Conservation (phyloP, 2,113 vertebrate species). For the Dasypus novemcinctus region DNA sequence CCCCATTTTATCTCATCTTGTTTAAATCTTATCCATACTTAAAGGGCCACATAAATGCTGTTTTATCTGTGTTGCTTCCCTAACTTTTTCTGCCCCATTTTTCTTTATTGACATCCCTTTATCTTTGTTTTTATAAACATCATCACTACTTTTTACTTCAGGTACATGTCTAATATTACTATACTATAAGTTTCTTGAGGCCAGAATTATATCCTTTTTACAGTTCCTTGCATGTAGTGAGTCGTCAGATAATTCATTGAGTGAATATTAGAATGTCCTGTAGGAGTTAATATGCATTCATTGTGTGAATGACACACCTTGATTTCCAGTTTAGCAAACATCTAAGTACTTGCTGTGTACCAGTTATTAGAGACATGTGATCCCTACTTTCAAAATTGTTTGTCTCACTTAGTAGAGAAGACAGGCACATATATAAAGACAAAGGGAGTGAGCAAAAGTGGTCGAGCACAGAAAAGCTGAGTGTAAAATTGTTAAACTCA, state of each 20-base stretch:
- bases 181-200: neutral
- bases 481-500: constrained; percentile 28
- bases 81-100: neutral
- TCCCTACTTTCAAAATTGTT: constrained; percentile 39
- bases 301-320: neutral
- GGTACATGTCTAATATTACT: constrained; percentile 1
- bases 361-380: neutral
- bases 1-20: neutral
- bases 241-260: constrained; percentile 41
- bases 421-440: neutral
- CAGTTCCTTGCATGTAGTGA: neutral
- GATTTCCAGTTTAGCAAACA: constrained; percentile 28
- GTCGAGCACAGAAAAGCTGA: neutral
- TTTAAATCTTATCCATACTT: constrained; percentile 13
- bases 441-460: constrained; percentile 2
- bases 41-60: neutral
- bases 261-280: constrained; percentile 37
- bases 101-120: constrained; percentile 42
- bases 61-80: neutral
- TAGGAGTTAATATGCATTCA: constrained; percentile 18
- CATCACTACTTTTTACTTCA: neutral
- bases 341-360: neutral
- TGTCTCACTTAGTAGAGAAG: neutral
- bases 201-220: constrained; percentile 13
- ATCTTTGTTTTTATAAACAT: neutral